phyloP scores from a whole-genome alignment of 2,113 vertebrate genomes.

The Notiomystis cincta region DNA sequence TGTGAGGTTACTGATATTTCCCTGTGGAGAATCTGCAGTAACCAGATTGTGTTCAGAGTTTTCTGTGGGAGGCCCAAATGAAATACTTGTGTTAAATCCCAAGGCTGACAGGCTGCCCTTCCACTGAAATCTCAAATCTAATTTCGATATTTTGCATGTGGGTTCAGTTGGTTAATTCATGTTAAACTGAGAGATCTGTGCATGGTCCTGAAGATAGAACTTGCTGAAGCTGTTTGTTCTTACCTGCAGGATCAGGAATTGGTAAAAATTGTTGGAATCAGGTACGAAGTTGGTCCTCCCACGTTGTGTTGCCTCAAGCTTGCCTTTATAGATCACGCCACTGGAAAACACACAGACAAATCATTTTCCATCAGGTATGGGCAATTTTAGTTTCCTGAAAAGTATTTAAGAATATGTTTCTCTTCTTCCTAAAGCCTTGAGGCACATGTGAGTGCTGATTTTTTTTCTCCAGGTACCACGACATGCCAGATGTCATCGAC shows the following conservation, averaged over 20 bases:
- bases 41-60: not conserved
- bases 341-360: slow-evolving; percentile 85
- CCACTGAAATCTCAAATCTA: not conserved
- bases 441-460: not conserved
- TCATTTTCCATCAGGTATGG: slow-evolving; percentile 94
- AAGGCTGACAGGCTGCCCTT: not conserved
- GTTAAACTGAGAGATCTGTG: not conserved
- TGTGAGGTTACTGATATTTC: not conserved
- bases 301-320: slow-evolving; percentile 95
- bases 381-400: not conserved
- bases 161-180: not conserved
- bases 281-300: slow-evolving; percentile 93
- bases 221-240: not conserved
- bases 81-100: not conserved
- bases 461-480: slow-evolving; percentile 84
- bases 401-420: not conserved
- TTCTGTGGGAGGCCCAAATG: not conserved
- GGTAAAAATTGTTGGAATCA: slow-evolving; percentile 96
- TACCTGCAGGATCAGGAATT: slow-evolving; percentile 91
- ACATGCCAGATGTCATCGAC: slow-evolving; percentile 98
- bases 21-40: not conserved
- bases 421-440: not conserved
- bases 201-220: not conserved
- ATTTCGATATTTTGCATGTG: not conserved
- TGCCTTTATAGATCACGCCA: slow-evolving; percentile 89